These are phyloP conservation scores for Xyrichtys novacula DNA, from an alignment of 2,797 vertebrate species.

Conservation along the genomic window DNA sequence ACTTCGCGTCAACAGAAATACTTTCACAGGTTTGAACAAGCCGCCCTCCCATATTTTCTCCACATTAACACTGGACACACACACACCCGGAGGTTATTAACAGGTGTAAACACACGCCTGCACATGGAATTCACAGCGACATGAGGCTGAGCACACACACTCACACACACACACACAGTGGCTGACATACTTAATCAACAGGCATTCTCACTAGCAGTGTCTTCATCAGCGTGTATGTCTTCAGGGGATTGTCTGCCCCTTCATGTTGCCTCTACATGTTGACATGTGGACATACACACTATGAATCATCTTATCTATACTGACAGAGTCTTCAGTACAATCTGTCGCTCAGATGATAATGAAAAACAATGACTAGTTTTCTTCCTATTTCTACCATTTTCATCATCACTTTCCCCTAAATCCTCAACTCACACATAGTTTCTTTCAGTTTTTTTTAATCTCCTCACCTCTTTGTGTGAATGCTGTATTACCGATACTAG, in stretches of 20 bases:
- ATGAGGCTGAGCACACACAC: not conserved
- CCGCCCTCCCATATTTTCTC: not conserved
- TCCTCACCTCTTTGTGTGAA: not conserved
- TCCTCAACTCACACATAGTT: not conserved
- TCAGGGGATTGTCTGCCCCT: not conserved
- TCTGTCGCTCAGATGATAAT: constrained; percentile 1
- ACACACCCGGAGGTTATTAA: constrained; percentile 1
- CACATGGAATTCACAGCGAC: too few relatives aligned
- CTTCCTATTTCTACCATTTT: not conserved
- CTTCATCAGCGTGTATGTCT: not conserved
- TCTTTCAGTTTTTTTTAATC: not conserved
- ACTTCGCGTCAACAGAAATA: constrained; percentile 17
- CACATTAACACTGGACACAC: constrained; percentile 8
- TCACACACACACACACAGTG: not conserved
- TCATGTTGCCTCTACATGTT: not conserved
- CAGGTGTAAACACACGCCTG: not conserved
- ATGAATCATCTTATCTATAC: constrained; percentile 5
- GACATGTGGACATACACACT: not conserved
- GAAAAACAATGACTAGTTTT: not conserved
- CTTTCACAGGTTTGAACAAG: constrained; percentile 20
- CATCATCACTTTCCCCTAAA: not conserved
- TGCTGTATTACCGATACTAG: not conserved
- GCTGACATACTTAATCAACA: not conserved
- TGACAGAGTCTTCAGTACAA: constrained; percentile 4
- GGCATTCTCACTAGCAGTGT: not conserved